phyloP scores from a whole-genome alignment of 2,113 vertebrate species.

The Pica pica region DNA sequence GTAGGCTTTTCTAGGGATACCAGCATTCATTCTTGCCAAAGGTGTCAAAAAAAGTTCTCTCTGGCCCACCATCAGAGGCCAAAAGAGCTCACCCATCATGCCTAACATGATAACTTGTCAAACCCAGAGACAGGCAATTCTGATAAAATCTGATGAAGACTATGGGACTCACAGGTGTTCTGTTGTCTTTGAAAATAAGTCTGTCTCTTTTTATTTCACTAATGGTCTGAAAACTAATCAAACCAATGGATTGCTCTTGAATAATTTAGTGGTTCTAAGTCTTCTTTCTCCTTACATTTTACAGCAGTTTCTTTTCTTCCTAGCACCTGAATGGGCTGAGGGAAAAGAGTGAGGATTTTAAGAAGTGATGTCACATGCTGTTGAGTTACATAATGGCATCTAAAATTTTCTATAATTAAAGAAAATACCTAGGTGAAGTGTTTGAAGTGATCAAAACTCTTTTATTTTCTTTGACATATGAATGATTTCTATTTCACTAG shows the following conservation, averaged over 20 bases:
- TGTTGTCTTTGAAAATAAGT: neutral
- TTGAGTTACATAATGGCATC: neutral
- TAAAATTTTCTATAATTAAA: constrained; percentile 4
- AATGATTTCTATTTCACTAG: neutral
- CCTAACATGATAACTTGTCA: neutral
- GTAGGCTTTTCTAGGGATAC: neutral
- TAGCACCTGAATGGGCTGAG: neutral
- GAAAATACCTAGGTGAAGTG: neutral
- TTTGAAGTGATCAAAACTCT: constrained; percentile 20
- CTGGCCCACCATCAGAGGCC: neutral
- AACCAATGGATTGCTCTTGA: neutral
- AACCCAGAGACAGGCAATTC: neutral
- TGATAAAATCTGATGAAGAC: neutral
- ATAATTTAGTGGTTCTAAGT: neutral
- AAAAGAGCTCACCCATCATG: neutral
- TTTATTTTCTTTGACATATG: constrained; percentile 6
- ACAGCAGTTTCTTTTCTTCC: neutral
- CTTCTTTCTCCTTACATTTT: neutral
- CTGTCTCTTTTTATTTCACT: neutral
- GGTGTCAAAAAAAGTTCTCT: neutral
- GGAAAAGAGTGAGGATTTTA: neutral
- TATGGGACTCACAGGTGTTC: rapidly evolving
- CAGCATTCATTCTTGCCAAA: neutral
- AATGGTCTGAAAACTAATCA: neutral
- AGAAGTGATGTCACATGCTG: neutral